Percentiles rank a stretch among this genome's conserved stretches.
These are phyloP conservation scores for Oxystoma pomonae DNA, from an alignment of 2,888 invertebrate genomes.

Conservation along the genomic window DNA sequence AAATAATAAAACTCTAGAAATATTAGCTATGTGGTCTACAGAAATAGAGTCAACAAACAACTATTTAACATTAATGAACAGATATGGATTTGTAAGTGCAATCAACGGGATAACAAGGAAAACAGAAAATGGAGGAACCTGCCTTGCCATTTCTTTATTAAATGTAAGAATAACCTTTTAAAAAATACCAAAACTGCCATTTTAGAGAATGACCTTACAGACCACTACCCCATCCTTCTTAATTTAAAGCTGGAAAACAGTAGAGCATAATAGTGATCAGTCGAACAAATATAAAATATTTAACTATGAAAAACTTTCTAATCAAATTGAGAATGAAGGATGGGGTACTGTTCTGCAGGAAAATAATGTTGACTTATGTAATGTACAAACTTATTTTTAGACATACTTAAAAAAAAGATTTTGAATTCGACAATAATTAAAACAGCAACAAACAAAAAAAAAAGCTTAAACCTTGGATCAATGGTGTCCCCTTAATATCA, in stretches of 20 bases:
- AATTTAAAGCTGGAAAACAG: not conserved
- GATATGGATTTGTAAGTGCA: slow-evolving; percentile 15
- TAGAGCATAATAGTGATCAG: not conserved
- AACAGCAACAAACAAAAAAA: not conserved
- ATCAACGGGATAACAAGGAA: slow-evolving; percentile 12
- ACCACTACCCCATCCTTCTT: not conserved
- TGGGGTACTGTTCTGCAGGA: not conserved
- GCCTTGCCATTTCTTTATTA: slow-evolving; percentile 17
- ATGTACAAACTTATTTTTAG: not conserved
- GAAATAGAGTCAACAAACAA: slow-evolving; percentile 12
- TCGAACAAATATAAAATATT: not conserved
- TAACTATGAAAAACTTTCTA: not conserved
- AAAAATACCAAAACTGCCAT: not conserved
- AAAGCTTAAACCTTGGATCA: not conserved
- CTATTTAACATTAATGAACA: slow-evolving; percentile 10
- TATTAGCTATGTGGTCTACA: too few relatives aligned
- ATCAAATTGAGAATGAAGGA: not conserved
- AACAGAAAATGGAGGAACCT: slow-evolving; percentile 2
- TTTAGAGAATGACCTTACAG: not conserved
- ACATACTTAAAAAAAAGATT: not conserved
- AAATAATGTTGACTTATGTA: not conserved
- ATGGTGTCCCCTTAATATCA: not conserved
- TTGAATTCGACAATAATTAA: not conserved
- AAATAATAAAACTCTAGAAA: too few relatives aligned
- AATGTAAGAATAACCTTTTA: not conserved